These are phyloP conservation scores for Dicentrarchus labrax DNA, from an alignment of 2,113 vertebrate genomes.

Conservation along the genomic window DNA sequence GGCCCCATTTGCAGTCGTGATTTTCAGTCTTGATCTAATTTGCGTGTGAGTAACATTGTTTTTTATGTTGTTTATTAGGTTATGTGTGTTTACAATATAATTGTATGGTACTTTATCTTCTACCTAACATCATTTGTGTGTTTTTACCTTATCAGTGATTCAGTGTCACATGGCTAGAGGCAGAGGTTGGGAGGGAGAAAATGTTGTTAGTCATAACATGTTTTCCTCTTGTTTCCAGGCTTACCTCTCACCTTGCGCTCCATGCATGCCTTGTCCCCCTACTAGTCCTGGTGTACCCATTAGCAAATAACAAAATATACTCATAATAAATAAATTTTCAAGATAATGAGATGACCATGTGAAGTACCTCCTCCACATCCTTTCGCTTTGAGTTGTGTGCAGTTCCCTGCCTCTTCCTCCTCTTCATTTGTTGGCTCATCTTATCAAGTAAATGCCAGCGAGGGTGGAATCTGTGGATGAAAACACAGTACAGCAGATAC, in stretches of 20 bases:
- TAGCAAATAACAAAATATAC: background rate
- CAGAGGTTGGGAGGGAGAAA: background rate
- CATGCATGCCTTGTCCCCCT: background rate
- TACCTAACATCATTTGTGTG: background rate
- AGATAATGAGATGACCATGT: background rate
- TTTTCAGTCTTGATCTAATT: background rate
- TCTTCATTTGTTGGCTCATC: background rate
- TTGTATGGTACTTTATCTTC: conserved; percentile 7
- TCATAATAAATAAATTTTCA: background rate
- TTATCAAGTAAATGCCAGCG: conserved; percentile 24
- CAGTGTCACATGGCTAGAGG: background rate
- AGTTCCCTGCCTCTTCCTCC: conserved; percentile 1
- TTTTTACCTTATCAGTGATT: conserved; percentile 23
- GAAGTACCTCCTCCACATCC: background rate
- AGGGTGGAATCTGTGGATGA: conserved; percentile 12
- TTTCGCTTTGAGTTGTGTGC: background rate
- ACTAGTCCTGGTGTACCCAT: background rate
- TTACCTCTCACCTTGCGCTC: background rate
- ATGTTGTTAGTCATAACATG: background rate
- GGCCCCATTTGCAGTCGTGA: background rate
- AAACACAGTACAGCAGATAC: conserved; percentile 24
- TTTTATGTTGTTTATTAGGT: background rate
- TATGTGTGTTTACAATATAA: background rate
- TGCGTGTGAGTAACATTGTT: background rate
- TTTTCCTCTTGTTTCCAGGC: background rate